Evolutionary conservation across 2,888 invertebrate species (phyloP).

Genomic region (Agriopis aurantiaria): DNA sequence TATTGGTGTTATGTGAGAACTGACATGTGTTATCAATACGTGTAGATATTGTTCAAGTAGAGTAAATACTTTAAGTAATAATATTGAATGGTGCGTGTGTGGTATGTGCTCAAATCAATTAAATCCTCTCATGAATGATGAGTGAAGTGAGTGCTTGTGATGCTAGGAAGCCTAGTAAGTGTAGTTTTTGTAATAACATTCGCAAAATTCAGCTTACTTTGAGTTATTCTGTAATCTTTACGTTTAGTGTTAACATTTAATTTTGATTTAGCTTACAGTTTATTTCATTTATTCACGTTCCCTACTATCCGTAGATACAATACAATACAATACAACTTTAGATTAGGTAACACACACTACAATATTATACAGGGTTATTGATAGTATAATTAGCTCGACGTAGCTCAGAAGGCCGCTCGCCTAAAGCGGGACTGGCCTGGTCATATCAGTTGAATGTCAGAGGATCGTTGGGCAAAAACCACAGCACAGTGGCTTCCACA

Average conservation of each 20-base stretch:
- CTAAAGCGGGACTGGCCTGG: too few species aligned
- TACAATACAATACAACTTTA: too few species aligned
- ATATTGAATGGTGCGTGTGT: neutral
- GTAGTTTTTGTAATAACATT: neutral
- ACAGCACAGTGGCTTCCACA: too few species aligned
- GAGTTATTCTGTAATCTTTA: too few species aligned
- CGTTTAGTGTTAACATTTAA: neutral
- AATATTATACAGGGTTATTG: too few species aligned
- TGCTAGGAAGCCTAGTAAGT: constrained; percentile 49
- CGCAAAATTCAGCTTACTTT: neutral
- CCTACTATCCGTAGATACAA: too few species aligned
- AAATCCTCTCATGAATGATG: constrained; percentile 13
- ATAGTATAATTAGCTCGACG: too few species aligned
- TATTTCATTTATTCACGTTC: too few species aligned
- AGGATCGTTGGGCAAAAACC: too few species aligned
- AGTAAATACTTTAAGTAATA: neutral
- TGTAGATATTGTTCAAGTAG: constrained; percentile 11
- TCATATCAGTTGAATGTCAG: too few species aligned
- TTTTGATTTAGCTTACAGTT: neutral
- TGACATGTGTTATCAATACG: constrained; percentile 27
- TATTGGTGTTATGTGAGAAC: constrained; percentile 24
- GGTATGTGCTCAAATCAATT: neutral
- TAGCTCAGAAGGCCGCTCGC: too few species aligned
- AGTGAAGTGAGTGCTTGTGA: constrained; percentile 19
- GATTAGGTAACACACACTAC: too few species aligned